Evolutionary conservation across 2,797 vertebrate species (phyloP).

Genomic region (Neomorphus geoffroyi): DNA sequence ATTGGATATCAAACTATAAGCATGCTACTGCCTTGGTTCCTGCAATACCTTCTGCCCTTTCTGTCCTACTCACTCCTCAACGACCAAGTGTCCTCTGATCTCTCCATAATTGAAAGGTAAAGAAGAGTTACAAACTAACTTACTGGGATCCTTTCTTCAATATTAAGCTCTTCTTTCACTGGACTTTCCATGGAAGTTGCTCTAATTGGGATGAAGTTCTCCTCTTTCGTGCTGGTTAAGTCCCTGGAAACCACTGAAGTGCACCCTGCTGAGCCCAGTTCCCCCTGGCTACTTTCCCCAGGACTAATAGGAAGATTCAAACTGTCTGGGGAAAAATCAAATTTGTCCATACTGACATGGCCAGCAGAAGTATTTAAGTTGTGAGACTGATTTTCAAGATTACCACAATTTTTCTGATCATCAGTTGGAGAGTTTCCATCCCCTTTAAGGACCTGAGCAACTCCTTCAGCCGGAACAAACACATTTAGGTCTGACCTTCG

Average conservation of each 20-base stretch:
- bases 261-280: constrained; percentile 48
- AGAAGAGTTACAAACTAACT: not conserved
- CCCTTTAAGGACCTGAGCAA: not conserved
- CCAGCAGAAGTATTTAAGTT: rapidly evolving
- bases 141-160: constrained; percentile 90
- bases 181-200: constrained; percentile 59
- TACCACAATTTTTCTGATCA: not conserved
- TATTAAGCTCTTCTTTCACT: constrained; percentile 78
- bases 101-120: not conserved
- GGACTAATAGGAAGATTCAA: constrained; percentile 51
- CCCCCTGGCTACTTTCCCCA: constrained; percentile 56
- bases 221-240: constrained; percentile 73
- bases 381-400: not conserved
- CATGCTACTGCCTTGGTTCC: rapidly evolving
- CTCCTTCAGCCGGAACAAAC: not conserved
- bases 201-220: constrained; percentile 75
- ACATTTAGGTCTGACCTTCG: not conserved
- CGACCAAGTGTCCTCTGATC: not conserved
- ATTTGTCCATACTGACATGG: not conserved
- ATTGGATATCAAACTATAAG: not conserved
- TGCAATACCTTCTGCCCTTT: not conserved
- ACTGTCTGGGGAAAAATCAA: constrained; percentile 69
- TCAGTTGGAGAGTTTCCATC: not conserved
- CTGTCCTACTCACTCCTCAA: not conserved
- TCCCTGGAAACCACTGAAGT: constrained; percentile 40